Evolutionary conservation across 1,140 invertebrate genomes (phyloP).

Genomic region (Pogonomyrmex barbatus): DNA sequence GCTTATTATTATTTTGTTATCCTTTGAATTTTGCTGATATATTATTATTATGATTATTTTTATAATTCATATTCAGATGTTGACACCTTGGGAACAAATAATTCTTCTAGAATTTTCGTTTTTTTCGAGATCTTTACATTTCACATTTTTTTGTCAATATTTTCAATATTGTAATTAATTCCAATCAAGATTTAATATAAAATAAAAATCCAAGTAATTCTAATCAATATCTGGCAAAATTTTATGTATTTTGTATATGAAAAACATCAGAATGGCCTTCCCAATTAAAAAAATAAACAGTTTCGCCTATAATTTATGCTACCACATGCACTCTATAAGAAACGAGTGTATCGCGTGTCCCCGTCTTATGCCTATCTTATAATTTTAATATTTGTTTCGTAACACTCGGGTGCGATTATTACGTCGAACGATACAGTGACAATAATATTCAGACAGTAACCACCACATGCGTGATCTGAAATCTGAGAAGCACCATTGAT

Average conservation of each 20-base stretch:
- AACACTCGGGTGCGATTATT: slow-evolving; percentile 10
- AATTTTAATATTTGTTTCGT: neutral
- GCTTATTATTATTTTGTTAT: neutral
- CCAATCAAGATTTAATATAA: too few species aligned
- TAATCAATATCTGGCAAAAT: neutral
- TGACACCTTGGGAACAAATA: neutral
- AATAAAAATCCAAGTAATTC: neutral
- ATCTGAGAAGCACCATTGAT: neutral
- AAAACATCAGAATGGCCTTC: neutral
- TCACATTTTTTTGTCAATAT: too few species aligned
- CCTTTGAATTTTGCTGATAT: neutral
- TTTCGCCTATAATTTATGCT: neutral
- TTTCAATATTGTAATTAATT: too few species aligned
- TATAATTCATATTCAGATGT: neutral
- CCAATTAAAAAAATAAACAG: neutral
- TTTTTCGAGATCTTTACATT: too few species aligned
- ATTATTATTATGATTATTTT: neutral
- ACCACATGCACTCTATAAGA: neutral
- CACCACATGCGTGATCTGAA: neutral
- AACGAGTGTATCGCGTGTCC: neutral
- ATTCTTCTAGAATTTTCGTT: too few species aligned
- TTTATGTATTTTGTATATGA: neutral
- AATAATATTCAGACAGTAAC: neutral
- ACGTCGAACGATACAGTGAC: neutral
- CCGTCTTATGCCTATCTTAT: neutral